A percentile compares a stretch with the other conserved stretches of the same genome.
Conservation (phyloP, 2,888 invertebrate species). For the Aphodius granarius region DNA sequence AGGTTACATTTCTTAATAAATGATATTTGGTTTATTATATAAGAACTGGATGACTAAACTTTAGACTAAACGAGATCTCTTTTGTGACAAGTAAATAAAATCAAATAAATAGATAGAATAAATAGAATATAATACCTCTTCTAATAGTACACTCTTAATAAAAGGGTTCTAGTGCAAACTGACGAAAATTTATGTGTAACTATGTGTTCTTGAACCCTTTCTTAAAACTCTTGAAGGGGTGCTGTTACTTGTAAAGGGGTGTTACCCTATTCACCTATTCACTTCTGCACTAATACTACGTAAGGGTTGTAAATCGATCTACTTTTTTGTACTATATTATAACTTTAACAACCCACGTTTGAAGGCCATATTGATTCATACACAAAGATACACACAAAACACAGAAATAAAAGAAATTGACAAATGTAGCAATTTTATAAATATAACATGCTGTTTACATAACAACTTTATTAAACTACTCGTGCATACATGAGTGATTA, state of each 20-base stretch:
- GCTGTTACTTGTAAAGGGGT: background rate
- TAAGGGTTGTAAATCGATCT: background rate
- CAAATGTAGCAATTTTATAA: background rate
- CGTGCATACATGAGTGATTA: background rate
- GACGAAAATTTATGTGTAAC: too few species aligned
- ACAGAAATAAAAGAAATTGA: background rate
- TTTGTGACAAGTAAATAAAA: too few species aligned
- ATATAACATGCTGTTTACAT: background rate
- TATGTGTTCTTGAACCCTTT: too few species aligned
- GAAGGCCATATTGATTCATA: background rate
- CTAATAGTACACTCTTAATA: too few species aligned
- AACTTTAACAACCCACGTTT: background rate
- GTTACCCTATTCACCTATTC: background rate
- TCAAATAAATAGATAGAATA: too few species aligned
- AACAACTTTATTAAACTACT: background rate
- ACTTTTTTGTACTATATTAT: background rate
- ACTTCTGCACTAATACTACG: background rate
- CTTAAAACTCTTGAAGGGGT: too few species aligned
- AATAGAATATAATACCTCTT: too few species aligned
- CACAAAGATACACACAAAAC: background rate
- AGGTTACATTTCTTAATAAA: too few species aligned
- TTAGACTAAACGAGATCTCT: too few species aligned
- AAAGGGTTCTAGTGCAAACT: too few species aligned
- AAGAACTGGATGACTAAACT: too few species aligned
- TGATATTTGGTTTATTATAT: too few species aligned